Evolutionary conservation across 2,888 invertebrate species (phyloP), one percentile per base, ranked within the genome.

Genomic region (Dusona sp.): DNA sequence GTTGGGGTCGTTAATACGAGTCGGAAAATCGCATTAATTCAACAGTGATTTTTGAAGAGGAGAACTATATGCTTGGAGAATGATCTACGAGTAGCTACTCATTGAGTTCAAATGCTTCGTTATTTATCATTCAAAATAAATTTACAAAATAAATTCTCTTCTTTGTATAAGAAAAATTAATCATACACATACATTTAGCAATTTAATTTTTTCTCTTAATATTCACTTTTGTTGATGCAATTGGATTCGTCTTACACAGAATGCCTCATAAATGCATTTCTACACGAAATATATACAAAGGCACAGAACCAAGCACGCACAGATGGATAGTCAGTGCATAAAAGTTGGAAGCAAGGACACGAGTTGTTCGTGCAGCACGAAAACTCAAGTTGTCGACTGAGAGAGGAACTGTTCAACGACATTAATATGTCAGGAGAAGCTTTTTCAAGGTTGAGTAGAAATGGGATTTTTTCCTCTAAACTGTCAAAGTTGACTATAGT

Each of bases 21-120:
- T 80, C 86, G 86, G 67, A 83, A 86, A 86, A 79, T 83, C 73
- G 57, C 79, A 79, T 86, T 80, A 77, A 86, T 86, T 80, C 77
- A 45, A 83, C 83, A 74, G 75, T 75, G 65, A 70, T 70, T 64
- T 79, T 79, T 38, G 8, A 54, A 45, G 57, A 68, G 48, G 25
- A 4, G 25, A 74, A 22, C 73, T 77, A 82, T 85, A 85, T 51
- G 78, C 57, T 79, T 42, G 38, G 33, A 38, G 65, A 67, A 22
- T 68, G 48, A 45, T 72, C 54, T 72, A 16, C 38, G 61, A 1
- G 42, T 72, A 81, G 33, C 57, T 54, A 29, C 19, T 51, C 11
- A 33, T n/a, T 33, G 48, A 64, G 51, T 48, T 57, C 38, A n/a
- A 64, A 70, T 68, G 57, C 29, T 65, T 25, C 29, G 19, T 61